Base-by-base conservation (phyloP, 2,113 vertebrate genomes). In the Vimba vimba region DNA sequence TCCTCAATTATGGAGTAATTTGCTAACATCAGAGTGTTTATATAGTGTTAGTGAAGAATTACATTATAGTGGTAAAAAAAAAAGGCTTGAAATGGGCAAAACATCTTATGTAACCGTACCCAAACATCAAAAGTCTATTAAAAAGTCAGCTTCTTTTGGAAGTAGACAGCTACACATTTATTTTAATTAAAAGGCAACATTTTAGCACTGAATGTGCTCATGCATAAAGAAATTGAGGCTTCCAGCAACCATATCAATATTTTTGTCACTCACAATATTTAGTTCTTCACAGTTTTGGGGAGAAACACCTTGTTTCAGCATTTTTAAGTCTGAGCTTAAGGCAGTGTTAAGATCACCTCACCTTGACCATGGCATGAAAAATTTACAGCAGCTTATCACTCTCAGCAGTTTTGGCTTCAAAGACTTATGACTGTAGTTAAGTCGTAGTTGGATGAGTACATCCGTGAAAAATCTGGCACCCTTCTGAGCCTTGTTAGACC, bases 361-460 rank as follows among this genome's bases (percentile, higher is more conserved):
- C 62, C 27, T 82, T 69, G 80, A 82, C 80, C 64, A 82, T 64
- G 79, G 69, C 64, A 82, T 82, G 39, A 82, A 82, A 82, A 52
- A 82, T 82, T 17, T 55, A 82, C 27, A n/a, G 64, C 27, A 2
- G 62, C 80, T 68, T 82, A 82, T 69, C 30, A 27, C 11, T 55
- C 64, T 69, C 80, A 69, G 80, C 80, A 69, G 43, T 52, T 5
- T 7, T 60, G 60, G 64, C 80, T 82, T 82, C 80, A 82, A 82
- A 69, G 64, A 52, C 64, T 69, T 82, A 69, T 3, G 27, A 23
- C 80, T 23, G 8, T 64, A 33, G 45, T 82, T 82, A 13, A 52
- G 43, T 27, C 25, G 33, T 82, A 82, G 55, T 69, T 82, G 77
- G 55, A 60, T 7, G 21, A 43, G 33, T 15, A 50, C 17, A 23